Percentiles rank a stretch among this genome's conserved stretches.
These are phyloP conservation scores for Halisarca cf. caerulea DNA, from an alignment of 37 sponge, comb jelly and placozoan genomes.

Conservation along the genomic window DNA sequence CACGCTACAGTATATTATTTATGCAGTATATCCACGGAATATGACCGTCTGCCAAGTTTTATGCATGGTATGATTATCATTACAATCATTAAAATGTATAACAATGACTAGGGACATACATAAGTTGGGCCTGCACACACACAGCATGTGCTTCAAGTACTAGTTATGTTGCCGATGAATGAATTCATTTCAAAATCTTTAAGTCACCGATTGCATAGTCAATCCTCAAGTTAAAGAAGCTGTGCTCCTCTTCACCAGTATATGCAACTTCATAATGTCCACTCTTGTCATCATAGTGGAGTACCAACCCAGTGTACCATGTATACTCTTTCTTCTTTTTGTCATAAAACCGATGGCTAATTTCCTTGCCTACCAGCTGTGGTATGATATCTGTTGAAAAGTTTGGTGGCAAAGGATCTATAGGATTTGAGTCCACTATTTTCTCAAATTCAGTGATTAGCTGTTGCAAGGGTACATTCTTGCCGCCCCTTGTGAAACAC, in stretches of 20 bases:
- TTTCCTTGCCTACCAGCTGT: conserved; percentile 28
- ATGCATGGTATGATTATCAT: too few species aligned
- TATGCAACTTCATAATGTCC: conserved; percentile 26
- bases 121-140: too few species aligned
- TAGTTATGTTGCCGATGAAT: too few species aligned
- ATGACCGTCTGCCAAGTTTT: too few species aligned
- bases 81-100: too few species aligned
- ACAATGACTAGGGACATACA: too few species aligned
- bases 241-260: conserved; percentile 34
- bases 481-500: not conserved
- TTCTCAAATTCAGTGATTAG: not conserved
- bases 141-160: too few species aligned
- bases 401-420: not conserved
- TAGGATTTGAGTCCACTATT: not conserved
- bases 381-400: too few species aligned
- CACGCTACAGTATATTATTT: too few species aligned
- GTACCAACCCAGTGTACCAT: conserved; percentile 25
- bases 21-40: too few species aligned
- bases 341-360: conserved; percentile 28
- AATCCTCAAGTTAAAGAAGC: conserved; percentile 26
- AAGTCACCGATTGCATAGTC: not conserved
- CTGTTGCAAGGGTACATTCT: not conserved
- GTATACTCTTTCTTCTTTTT: too few species aligned
- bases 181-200: too few species aligned
- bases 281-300: not conserved